Conservation (phyloP, 2,113 vertebrate genomes). For the Chlamydotis undulata region DNA sequence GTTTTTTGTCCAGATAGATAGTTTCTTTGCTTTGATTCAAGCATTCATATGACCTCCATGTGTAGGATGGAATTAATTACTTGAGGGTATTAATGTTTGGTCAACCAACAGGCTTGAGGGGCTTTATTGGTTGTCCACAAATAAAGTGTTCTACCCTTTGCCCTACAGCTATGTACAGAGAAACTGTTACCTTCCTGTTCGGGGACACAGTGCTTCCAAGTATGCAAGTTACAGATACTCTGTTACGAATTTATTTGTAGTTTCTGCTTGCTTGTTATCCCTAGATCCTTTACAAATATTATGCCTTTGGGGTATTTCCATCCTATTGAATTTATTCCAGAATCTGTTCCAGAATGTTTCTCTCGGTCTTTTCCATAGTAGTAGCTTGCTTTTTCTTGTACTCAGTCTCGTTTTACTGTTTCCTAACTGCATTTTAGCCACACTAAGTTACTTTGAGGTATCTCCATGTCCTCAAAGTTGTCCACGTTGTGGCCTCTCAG, state of each 20-base stretch:
- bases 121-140: neutral
- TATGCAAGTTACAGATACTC: neutral
- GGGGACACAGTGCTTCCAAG: neutral
- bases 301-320: neutral
- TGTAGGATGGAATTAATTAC: neutral
- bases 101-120: neutral
- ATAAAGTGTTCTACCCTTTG: neutral
- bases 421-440: neutral
- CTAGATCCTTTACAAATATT: constrained; percentile 1
- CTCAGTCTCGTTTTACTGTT: neutral
- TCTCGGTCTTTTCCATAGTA: neutral
- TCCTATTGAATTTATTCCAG: constrained; percentile 4
- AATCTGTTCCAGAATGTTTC: constrained; percentile 13
- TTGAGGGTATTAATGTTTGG: neutral
- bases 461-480: neutral
- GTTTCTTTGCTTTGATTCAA: neutral
- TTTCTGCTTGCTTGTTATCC: constrained; percentile 2
- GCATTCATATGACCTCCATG: neutral
- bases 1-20: neutral
- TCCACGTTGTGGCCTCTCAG: neutral
- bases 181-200: neutral
- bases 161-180: neutral
- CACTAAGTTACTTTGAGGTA: neutral
- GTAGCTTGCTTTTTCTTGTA: neutral
- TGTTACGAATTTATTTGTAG: neutral